A percentile compares a stretch with the other conserved stretches of the same genome.
phyloP scores from a whole-genome alignment of 2,888 invertebrate genomes.

The Oscheius sp. region DNA sequence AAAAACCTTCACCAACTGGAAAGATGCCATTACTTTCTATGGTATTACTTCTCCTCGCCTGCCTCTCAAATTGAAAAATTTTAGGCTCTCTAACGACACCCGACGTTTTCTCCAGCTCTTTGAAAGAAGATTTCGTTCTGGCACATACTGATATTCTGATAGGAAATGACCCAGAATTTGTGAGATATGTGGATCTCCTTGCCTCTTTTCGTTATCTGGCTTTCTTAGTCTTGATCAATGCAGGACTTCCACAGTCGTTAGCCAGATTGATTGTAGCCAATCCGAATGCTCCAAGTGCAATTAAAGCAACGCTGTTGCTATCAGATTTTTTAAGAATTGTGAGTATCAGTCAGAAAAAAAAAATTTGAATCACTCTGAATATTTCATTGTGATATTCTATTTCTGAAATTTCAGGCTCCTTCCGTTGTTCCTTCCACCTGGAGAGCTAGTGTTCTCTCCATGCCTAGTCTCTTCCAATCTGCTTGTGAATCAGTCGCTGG shows the following conservation, averaged over 20 bases:
- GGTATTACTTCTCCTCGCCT: constrained; percentile 20
- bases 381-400: constrained; percentile 1
- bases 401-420: constrained; percentile 52
- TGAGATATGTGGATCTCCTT: constrained; percentile 55
- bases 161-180: constrained; percentile 38
- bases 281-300: constrained; percentile 59
- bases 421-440: constrained; percentile 60
- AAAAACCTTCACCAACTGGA: constrained; percentile 58
- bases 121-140: constrained; percentile 66
- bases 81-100: constrained; percentile 44
- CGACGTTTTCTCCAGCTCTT: constrained; percentile 40
- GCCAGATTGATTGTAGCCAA: constrained; percentile 58
- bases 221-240: constrained; percentile 58
- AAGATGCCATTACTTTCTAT: constrained; percentile 58
- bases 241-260: constrained; percentile 60
- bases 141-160: constrained; percentile 49
- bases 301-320: constrained; percentile 65
- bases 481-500: constrained; percentile 47
- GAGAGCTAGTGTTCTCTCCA: constrained; percentile 52
- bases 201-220: constrained; percentile 59
- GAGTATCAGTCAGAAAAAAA: too few relatives aligned
- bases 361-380: background rate
- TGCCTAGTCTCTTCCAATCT: constrained; percentile 58
- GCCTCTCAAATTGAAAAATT: background rate
- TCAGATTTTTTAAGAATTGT: constrained; percentile 60